Conservation (phyloP, 2,113 vertebrate genomes). For the Larimichthys crocea region DNA sequence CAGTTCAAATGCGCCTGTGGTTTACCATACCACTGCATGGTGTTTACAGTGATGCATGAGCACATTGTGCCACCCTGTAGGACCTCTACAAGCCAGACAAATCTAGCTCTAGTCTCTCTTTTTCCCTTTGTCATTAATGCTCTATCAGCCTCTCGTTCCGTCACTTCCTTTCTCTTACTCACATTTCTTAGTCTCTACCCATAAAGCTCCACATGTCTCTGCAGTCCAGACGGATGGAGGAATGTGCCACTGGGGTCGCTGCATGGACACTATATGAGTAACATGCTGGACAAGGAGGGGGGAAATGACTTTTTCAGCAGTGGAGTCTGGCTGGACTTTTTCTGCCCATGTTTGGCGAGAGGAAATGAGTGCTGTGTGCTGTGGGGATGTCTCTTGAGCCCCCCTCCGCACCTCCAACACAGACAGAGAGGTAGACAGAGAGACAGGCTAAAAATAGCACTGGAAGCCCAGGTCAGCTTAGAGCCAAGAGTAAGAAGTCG, state of each 20-base stretch:
- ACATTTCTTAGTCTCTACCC: slow-evolving; percentile 34
- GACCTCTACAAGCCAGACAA: neutral
- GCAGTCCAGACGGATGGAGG: slow-evolving; percentile 49
- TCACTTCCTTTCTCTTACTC: slow-evolving; percentile 47
- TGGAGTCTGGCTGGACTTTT: slow-evolving; percentile 66
- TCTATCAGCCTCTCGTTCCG: neutral
- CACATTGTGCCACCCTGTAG: neutral
- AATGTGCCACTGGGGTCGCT: slow-evolving; percentile 52
- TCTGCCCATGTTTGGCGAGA: slow-evolving; percentile 76
- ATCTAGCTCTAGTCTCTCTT: neutral
- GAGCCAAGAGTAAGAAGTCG: slow-evolving; percentile 45
- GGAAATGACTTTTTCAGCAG: slow-evolving; percentile 48
- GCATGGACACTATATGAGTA: slow-evolving; percentile 60
- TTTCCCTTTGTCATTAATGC: neutral
- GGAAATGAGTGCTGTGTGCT: slow-evolving; percentile 71
- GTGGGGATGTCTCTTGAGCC: slow-evolving; percentile 66
- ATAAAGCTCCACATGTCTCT: slow-evolving; percentile 48
- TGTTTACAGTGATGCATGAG: slow-evolving; percentile 20
- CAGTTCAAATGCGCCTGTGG: slow-evolving; percentile 28
- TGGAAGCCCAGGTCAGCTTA: slow-evolving; percentile 61
- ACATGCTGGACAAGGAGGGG: slow-evolving; percentile 25
- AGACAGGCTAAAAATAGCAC: slow-evolving; percentile 71
- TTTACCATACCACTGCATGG: neutral
- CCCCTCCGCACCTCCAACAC: slow-evolving; percentile 39
- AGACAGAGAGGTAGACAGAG: slow-evolving; percentile 64